A percentile compares a stretch with the other conserved stretches of the same genome.
Conservation (phyloP, 1,140 invertebrate genomes). For the Diabrotica virgifera region DNA sequence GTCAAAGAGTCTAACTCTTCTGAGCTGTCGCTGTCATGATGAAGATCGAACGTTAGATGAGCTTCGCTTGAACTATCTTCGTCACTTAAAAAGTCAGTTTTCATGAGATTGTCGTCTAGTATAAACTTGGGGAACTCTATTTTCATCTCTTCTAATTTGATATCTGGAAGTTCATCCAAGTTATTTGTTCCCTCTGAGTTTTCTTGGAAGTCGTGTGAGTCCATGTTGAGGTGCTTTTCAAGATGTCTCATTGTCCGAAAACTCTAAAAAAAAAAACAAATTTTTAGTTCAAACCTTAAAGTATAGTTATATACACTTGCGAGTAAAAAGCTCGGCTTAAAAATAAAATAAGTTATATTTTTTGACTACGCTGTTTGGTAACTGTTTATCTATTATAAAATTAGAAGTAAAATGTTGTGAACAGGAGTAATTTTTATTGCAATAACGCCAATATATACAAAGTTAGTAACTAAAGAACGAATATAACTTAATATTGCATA, state of each 20-base stretch:
- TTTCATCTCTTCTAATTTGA: slow-evolving; percentile 21
- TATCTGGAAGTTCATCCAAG: slow-evolving; percentile 9
- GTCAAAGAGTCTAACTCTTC: slow-evolving; percentile 16
- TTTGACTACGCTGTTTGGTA: too few species aligned
- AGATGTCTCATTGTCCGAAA: neutral
- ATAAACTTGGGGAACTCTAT: slow-evolving; percentile 9
- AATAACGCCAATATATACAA: too few species aligned
- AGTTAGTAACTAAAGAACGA: too few species aligned
- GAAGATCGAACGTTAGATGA: slow-evolving; percentile 16
- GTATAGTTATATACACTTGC: too few species aligned
- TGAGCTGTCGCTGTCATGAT: slow-evolving; percentile 14
- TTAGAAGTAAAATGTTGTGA: too few species aligned
- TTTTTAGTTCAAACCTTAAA: too few species aligned
- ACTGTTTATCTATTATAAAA: too few species aligned
- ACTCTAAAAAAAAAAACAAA: too few species aligned
- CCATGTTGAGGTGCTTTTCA: neutral
- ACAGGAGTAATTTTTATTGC: too few species aligned
- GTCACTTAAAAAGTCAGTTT: slow-evolving; percentile 18
- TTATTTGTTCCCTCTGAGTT: neutral
- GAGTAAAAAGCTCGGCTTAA: too few species aligned
- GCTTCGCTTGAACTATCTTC: slow-evolving; percentile 17
- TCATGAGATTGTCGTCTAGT: slow-evolving; percentile 14
- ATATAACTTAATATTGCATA: too few species aligned
- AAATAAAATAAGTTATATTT: too few species aligned
- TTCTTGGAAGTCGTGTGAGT: neutral